A percentile compares a stretch with the other conserved stretches of the same genome.
Conservation (phyloP, 2,888 invertebrate species). For the Leptothorax acervorum region DNA sequence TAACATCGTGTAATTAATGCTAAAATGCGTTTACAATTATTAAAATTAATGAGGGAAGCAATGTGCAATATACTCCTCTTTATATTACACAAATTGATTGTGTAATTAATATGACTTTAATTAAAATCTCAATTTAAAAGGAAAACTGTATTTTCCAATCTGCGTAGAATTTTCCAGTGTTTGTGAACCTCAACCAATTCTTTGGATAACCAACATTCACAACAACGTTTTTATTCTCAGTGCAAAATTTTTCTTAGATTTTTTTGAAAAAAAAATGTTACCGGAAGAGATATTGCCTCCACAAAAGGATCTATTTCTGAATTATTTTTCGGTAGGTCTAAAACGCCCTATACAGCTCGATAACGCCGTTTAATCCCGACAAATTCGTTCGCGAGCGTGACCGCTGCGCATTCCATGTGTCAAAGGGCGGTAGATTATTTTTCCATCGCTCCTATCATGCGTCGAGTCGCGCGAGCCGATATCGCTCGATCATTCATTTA, state of each 20-base stretch:
- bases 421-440: slow-evolving; percentile 62
- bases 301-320: slow-evolving; percentile 14
- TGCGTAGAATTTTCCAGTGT: background rate
- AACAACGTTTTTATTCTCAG: background rate
- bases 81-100: background rate
- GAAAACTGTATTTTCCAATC: background rate
- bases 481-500: slow-evolving; percentile 64
- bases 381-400: slow-evolving; percentile 19
- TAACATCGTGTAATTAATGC: background rate
- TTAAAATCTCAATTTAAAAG: background rate
- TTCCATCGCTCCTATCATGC: slow-evolving; percentile 57
- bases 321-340: slow-evolving; percentile 19
- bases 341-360: background rate
- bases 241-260: background rate
- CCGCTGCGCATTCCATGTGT: slow-evolving; percentile 22
- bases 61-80: background rate
- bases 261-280: background rate
- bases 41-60: background rate
- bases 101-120: background rate
- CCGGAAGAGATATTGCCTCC: background rate
- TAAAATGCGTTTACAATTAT: background rate
- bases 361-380: slow-evolving; percentile 31
- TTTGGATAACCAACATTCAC: background rate
- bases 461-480: slow-evolving; percentile 50
- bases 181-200: background rate